phyloP scores from a whole-genome alignment of 2,797 vertebrate genomes.

The Iguana delicatissima region DNA sequence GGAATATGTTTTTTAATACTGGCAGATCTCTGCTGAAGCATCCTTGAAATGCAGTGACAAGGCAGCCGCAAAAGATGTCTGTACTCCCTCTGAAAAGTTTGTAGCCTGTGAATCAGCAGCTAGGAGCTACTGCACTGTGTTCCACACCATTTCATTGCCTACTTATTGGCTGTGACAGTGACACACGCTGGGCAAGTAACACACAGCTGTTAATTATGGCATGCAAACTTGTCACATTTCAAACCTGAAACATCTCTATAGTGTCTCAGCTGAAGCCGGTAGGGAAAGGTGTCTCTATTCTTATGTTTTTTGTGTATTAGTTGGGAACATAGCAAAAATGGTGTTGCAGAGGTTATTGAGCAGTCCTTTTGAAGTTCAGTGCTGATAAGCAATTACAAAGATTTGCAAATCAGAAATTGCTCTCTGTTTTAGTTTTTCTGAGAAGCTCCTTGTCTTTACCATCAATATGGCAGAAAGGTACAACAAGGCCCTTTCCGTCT shows the following conservation, averaged over 20 bases:
- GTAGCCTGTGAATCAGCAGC: background rate
- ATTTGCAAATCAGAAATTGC: background rate
- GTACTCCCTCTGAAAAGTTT: background rate
- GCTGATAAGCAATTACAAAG: background rate
- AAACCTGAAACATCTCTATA: background rate
- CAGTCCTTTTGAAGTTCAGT: background rate
- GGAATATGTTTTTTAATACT: conserved; percentile 48
- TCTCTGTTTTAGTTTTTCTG: background rate
- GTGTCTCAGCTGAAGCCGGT: background rate
- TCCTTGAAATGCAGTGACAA: conserved; percentile 57
- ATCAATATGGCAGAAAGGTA: background rate
- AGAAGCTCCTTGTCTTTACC: background rate
- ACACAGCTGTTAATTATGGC: conserved; percentile 55
- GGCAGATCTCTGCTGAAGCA: conserved; percentile 47
- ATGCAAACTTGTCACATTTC: conserved; percentile 22
- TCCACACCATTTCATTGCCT: background rate
- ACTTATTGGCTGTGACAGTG: conserved; percentile 2
- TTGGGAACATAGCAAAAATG: background rate
- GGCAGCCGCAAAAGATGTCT: conserved; percentile 36
- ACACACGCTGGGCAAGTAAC: conserved; percentile 32
- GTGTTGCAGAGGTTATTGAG: background rate
- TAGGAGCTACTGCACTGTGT: rapidly evolving
- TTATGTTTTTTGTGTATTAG: conserved; percentile 12
- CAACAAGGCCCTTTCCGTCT: background rate
- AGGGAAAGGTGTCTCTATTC: background rate